Evolutionary conservation across 1,140 invertebrate genomes (phyloP).

Genomic region (Drosophila virilis): DNA sequence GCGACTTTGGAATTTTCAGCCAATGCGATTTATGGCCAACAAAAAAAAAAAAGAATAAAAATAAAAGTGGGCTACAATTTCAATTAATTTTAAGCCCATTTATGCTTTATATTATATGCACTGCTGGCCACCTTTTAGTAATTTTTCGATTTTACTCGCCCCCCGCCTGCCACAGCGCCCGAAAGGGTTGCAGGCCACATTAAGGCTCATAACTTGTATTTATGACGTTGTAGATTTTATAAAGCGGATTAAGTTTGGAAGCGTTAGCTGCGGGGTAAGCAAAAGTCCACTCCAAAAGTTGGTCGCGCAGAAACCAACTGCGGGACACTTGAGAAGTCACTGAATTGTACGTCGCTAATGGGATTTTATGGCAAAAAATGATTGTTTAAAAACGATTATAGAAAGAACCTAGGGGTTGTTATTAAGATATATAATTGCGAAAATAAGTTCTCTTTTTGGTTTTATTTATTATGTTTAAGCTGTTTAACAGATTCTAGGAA

Average conservation of each 20-base stretch:
- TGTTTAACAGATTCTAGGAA: constrained; percentile 9
- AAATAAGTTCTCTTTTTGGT: not conserved
- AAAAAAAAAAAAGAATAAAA: not conserved
- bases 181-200: constrained; percentile 57
- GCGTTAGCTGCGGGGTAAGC: not conserved
- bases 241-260: constrained; percentile 48
- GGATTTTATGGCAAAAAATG: constrained; percentile 6
- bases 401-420: constrained; percentile 12
- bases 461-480: constrained; percentile 15
- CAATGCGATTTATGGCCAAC: constrained; percentile 37
- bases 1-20: not conserved
- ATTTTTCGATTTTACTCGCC: constrained; percentile 48
- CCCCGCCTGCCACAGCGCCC: not conserved
- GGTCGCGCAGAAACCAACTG: constrained; percentile 29
- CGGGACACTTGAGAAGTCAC: constrained; percentile 38
- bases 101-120: constrained; percentile 5
- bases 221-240: constrained; percentile 28
- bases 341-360: constrained; percentile 25
- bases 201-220: constrained; percentile 55
- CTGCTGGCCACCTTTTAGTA: constrained; percentile 34
- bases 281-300: constrained; percentile 40
- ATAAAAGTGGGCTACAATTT: constrained; percentile 54
- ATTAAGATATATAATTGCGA: constrained; percentile 10
- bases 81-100: constrained; percentile 77
- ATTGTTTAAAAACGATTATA: constrained; percentile 6